These are phyloP conservation scores for Amniataba percoides DNA, from an alignment of 2,797 vertebrate genomes.

Conservation along the genomic window DNA sequence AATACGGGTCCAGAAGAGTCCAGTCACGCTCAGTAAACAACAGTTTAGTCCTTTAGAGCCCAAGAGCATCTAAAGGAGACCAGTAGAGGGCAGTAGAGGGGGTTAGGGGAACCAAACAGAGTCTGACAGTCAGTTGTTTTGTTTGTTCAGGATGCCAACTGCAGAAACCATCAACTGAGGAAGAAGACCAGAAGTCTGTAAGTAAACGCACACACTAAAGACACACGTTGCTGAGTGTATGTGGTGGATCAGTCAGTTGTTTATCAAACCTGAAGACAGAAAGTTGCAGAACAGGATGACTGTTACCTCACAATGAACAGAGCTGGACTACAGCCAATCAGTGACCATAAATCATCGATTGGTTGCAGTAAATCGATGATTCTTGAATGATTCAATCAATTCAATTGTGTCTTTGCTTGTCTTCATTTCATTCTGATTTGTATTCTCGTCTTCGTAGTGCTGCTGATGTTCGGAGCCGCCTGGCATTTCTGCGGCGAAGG, in stretches of 20 bases:
- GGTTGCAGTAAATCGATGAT: no score
- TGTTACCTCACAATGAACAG: neutral
- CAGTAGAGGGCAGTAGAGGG: neutral
- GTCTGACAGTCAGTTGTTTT: conserved; percentile 11
- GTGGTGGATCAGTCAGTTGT: no score
- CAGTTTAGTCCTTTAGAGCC: no score
- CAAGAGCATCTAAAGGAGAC: neutral
- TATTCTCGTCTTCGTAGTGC: conserved; percentile 79
- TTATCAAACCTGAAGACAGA: no score
- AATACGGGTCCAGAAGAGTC: no score
- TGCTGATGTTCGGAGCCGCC: conserved; percentile 89
- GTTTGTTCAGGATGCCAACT: conserved; percentile 64
- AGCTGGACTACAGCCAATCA: neutral
- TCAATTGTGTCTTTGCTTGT: neutral
- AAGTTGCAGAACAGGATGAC: no score
- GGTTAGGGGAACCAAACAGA: neutral
- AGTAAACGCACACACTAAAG: conserved; percentile 30
- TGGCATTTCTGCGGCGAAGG: conserved; percentile 88
- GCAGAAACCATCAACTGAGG: conserved; percentile 58
- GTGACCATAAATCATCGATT: neutral
- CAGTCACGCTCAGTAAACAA: no score
- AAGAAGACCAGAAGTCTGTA: conserved; percentile 79
- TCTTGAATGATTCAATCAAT: no score
- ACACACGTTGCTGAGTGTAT: neutral
- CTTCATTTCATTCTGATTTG: neutral